phyloP scores from a whole-genome alignment of 2,113 vertebrate species.

The Amazona guildingii region DNA sequence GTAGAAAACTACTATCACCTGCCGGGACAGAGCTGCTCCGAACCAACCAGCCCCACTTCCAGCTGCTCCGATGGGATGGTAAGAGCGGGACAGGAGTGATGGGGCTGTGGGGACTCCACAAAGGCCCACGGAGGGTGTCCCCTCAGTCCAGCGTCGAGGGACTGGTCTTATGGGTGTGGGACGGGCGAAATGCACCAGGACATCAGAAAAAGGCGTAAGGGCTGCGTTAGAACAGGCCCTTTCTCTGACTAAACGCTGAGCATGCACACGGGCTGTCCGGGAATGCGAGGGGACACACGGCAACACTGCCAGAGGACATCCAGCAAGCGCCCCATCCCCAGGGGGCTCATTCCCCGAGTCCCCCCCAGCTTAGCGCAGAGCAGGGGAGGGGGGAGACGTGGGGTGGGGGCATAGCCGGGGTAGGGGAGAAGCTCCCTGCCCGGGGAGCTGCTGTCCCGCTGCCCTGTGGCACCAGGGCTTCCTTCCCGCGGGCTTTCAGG shows the following conservation, averaged over 20 bases:
- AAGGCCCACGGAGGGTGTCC: not conserved
- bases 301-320: not conserved
- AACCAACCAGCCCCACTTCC: conserved; percentile 90
- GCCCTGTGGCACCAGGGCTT: conserved; percentile 64
- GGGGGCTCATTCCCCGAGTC: not conserved
- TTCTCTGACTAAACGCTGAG: not conserved
- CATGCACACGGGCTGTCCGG: not conserved
- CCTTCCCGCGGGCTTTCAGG: conserved; percentile 78
- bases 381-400: not conserved
- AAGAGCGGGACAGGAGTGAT: conserved; percentile 46
- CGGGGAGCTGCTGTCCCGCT: conserved; percentile 40
- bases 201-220: not conserved
- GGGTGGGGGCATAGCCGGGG: not conserved
- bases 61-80: conserved; percentile 94
- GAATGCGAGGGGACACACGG: not conserved
- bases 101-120: not conserved
- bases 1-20: conserved; percentile 91
- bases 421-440: not conserved
- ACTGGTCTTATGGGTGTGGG: not conserved
- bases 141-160: not conserved
- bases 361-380: not conserved
- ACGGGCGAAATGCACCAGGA: not conserved
- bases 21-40: conserved; percentile 84
- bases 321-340: not conserved
- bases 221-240: not conserved